Percentiles rank a stretch among this genome's conserved stretches.
phyloP scores from a whole-genome alignment of 92 coral and sea anemone species.

The Epizoanthus illoricatus region DNA sequence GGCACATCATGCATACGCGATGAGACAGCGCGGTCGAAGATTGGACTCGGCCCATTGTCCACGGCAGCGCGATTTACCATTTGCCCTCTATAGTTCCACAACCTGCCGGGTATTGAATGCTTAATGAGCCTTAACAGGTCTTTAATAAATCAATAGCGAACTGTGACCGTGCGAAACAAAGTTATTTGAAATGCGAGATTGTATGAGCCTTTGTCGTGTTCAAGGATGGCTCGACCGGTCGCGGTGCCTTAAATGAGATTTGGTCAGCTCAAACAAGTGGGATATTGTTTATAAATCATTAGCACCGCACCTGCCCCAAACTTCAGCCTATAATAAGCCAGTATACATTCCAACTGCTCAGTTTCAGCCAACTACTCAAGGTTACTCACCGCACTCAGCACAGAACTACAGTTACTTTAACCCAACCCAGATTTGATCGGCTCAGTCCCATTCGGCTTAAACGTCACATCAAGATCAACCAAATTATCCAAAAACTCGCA shows the following conservation, averaged over 20 bases:
- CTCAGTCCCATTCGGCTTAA: neutral
- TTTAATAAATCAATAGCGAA: conserved; percentile 85
- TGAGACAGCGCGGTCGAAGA: conserved; percentile 54
- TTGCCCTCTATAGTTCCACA: conserved; percentile 58
- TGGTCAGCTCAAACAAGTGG: conserved; percentile 66
- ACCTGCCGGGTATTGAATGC: conserved; percentile 83
- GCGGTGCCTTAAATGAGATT: conserved; percentile 62
- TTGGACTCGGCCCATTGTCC: conserved; percentile 71
- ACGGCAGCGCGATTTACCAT: conserved; percentile 61
- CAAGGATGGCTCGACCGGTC: conserved; percentile 49
- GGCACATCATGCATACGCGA: conserved; percentile 91
- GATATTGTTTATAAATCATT: conserved; percentile 66
- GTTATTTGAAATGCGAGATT: conserved; percentile 70
- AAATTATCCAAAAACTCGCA: neutral
- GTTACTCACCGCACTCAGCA: conserved; percentile 9
- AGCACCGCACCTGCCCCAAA: conserved; percentile 24
- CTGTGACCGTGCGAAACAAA: conserved; percentile 58
- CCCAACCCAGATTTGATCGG: neutral
- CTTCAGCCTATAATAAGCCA: conserved; percentile 32
- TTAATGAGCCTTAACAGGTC: conserved; percentile 80
- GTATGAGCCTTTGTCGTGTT: conserved; percentile 66
- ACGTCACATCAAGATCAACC: neutral
- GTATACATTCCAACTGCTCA: conserved; percentile 29
- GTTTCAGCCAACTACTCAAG: conserved; percentile 20
- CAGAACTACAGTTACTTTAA: neutral